Evolutionary conservation across 2,797 vertebrate species (phyloP).

Genomic region (Ispidina picta): DNA sequence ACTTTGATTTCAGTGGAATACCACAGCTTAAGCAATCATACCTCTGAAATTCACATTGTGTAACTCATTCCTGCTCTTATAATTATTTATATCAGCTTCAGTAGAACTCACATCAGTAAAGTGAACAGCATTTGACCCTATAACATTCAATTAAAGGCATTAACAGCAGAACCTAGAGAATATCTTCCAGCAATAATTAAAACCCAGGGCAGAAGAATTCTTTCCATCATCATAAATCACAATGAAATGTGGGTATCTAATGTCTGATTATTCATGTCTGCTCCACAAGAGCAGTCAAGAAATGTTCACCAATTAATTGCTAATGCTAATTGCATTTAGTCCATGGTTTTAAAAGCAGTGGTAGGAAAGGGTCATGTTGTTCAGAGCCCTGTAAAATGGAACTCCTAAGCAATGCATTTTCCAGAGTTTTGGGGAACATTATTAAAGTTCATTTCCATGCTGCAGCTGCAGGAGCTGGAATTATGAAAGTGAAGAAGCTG

Average conservation of each 20-base stretch:
- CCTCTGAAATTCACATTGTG: background rate
- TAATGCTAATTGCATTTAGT: constrained; percentile 13
- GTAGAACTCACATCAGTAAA: background rate
- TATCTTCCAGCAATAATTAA: constrained; percentile 44
- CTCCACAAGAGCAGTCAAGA: constrained; percentile 14
- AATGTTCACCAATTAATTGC: constrained; percentile 27
- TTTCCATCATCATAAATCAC: background rate
- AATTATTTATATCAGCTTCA: background rate
- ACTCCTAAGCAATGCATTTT: constrained; percentile 8
- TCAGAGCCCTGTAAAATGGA: constrained; percentile 17
- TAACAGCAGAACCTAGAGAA: constrained; percentile 17
- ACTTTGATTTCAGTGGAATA: background rate
- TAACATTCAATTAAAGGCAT: constrained; percentile 9
- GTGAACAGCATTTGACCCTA: constrained; percentile 4
- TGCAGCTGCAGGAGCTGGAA: constrained; percentile 47
- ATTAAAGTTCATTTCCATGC: constrained; percentile 56
- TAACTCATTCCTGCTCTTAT: background rate
- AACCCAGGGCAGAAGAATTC: background rate
- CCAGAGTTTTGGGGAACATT: constrained; percentile 33
- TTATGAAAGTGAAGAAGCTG: constrained; percentile 61
- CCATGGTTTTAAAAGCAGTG: constrained; percentile 22
- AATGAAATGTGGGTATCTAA: background rate
- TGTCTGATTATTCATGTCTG: constrained; percentile 26
- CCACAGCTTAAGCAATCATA: background rate
- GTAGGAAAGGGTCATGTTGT: constrained; percentile 22